Conservation (phyloP, 1,140 invertebrate genomes). For the Nebria ingens region DNA sequence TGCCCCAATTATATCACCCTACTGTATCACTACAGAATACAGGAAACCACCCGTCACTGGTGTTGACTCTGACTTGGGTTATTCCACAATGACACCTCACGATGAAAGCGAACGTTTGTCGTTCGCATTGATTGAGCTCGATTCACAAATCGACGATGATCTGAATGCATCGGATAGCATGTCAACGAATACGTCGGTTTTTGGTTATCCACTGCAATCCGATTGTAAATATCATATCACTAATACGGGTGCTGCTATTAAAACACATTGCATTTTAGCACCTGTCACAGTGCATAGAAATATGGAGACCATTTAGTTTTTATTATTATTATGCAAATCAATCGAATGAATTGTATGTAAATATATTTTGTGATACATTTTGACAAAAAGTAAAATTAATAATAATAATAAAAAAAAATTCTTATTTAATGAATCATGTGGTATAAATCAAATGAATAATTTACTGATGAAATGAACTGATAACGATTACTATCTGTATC, state of each 20-base stretch:
- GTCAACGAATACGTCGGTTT: constrained; percentile 48
- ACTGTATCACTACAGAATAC: constrained; percentile 73
- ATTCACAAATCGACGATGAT: constrained; percentile 46
- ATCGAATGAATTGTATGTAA: no score
- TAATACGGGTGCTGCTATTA: no score
- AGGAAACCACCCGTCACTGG: constrained; percentile 59
- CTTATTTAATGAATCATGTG: no score
- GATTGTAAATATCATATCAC: no score
- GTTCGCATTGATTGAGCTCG: constrained; percentile 53
- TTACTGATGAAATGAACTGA: no score
- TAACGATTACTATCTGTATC: constrained; percentile 5
- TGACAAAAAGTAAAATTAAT: no score
- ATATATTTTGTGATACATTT: no score
- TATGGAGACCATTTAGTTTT: constrained; percentile 51
- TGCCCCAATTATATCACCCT: constrained; percentile 69
- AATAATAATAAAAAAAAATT: no score
- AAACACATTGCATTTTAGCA: constrained; percentile 64
- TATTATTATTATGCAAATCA: no score
- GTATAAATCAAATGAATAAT: no score
- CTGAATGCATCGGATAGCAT: constrained; percentile 46
- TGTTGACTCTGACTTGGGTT: constrained; percentile 86
- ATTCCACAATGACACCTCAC: constrained; percentile 89
- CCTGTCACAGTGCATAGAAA: constrained; percentile 80
- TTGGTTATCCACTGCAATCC: no score
- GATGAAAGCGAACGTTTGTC: constrained; percentile 70